Base-by-base conservation (phyloP, 2,797 vertebrate species). In the Anguilla megastoma region DNA sequence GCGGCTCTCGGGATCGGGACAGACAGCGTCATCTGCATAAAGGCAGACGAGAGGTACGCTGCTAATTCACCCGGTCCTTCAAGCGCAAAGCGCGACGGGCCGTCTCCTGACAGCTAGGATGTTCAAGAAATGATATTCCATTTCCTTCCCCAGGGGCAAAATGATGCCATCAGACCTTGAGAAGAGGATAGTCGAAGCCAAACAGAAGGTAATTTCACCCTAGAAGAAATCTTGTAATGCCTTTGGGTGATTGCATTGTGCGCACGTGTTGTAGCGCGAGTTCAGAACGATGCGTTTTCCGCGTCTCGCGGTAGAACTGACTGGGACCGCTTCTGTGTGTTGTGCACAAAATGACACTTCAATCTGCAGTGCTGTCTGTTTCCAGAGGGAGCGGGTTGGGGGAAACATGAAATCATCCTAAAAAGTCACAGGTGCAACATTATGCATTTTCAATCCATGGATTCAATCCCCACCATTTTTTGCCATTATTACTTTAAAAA, bases 91-190 rank as follows among this genome's bases (percentile, higher is more conserved):
- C 3, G 88, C 84, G 41, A 45, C 41, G 41, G 3, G 41, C 71
- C 66, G 86, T 83, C 41, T 85, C 84, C 48, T 86, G 80, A 91
- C 88, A 71, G 36, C 88, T 63, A 89, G 84, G 91, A 52, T 84
- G 52, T 54, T 33, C 79, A 41, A 48, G 80, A 41, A 48, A 6
- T 91, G 90, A 45, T 92, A 86, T 50, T 56, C 79, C 88, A 48
- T 90, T 90, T 91, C 52, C 92, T 88, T 88, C 93, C 94, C 86
- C 94, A 99, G 98, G 88, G 98, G 98, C 84, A 99, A 98, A 95
- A 94, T 99, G 97, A 98, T 99, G 88, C 98, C 98, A 84, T 97
- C 98, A 85, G 98, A 99, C 95, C 98, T 99, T 87, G 98, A 99
- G 96, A 97, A 97, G 94, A 97, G 96, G 94, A 97, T 99, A 91